Evolutionary conservation across 2,888 invertebrate genomes (phyloP).

Genomic region (Melanchra persicariae): DNA sequence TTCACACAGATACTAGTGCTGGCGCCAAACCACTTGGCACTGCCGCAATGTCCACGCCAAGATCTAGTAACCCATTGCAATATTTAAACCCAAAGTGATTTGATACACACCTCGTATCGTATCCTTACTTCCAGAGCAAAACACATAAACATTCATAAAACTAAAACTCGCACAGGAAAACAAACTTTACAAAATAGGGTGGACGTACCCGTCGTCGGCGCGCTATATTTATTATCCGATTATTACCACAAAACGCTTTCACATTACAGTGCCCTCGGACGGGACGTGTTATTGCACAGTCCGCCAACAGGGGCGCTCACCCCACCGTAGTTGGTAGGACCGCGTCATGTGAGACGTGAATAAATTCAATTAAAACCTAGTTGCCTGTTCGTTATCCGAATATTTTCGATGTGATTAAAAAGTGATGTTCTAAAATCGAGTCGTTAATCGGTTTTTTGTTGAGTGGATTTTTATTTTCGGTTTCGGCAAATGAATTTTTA

Average conservation of each 20-base stretch:
- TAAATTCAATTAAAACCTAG: constrained; percentile 69
- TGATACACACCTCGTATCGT: constrained; percentile 14
- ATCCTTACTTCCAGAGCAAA: constrained; percentile 24
- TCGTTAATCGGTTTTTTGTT: constrained; percentile 3
- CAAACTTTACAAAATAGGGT: constrained; percentile 68
- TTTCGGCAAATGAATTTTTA: neutral
- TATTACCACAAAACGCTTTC: constrained; percentile 78
- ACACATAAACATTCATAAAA: constrained; percentile 53
- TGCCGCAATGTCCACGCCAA: neutral
- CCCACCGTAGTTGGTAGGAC: constrained; percentile 49
- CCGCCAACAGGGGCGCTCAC: constrained; percentile 64
- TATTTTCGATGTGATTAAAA: constrained; percentile 55
- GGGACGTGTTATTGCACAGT: constrained; percentile 66
- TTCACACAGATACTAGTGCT: neutral
- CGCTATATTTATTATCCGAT: constrained; percentile 80
- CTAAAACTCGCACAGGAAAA: constrained; percentile 60
- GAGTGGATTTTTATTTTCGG: neutral
- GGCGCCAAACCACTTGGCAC: constrained; percentile 1
- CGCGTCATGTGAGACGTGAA: constrained; percentile 62
- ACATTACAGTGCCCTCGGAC: constrained; percentile 71
- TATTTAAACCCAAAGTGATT: constrained; percentile 27
- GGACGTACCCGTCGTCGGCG: constrained; percentile 65
- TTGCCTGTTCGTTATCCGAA: constrained; percentile 54
- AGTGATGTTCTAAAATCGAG: constrained; percentile 30
- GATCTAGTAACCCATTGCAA: constrained; percentile 16